Evolutionary conservation across 2,888 invertebrate species (phyloP).

Genomic region (Glaucopsyche alexis): DNA sequence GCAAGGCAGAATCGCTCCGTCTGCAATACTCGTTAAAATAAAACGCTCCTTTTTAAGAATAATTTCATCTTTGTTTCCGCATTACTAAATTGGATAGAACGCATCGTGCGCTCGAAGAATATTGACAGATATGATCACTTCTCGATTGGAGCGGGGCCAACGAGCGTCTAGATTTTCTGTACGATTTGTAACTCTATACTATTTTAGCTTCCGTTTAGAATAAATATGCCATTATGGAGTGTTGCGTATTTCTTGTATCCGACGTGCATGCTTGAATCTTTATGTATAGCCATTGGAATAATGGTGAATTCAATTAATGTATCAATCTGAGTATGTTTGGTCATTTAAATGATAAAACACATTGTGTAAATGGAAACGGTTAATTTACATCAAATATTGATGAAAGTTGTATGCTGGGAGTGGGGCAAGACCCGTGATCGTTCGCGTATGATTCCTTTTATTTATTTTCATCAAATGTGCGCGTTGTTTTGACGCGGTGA

Average conservation of each 20-base stretch:
- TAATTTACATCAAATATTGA: slow-evolving; percentile 51
- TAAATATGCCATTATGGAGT: slow-evolving; percentile 70
- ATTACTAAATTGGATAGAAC: slow-evolving; percentile 56
- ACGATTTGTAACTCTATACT: slow-evolving; percentile 73
- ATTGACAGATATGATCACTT: slow-evolving; percentile 80
- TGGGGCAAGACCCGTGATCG: slow-evolving; percentile 34
- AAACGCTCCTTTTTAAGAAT: slow-evolving; percentile 41
- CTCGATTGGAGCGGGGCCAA: slow-evolving; percentile 75
- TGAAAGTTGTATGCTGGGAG: slow-evolving; percentile 37
- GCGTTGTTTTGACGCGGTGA: slow-evolving; percentile 67
- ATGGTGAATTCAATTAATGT: slow-evolving; percentile 22
- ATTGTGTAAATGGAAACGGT: slow-evolving; percentile 37
- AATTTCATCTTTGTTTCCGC: slow-evolving; percentile 47
- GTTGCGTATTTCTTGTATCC: slow-evolving; percentile 64
- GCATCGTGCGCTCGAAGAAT: slow-evolving; percentile 70
- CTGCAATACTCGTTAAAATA: slow-evolving; percentile 16
- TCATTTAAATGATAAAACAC: slow-evolving; percentile 33
- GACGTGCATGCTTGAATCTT: slow-evolving; percentile 67
- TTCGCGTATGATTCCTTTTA: slow-evolving; percentile 63
- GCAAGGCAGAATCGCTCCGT: not conserved
- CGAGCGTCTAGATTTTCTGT: slow-evolving; percentile 71
- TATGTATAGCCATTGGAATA: slow-evolving; percentile 51
- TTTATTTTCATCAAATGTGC: slow-evolving; percentile 75
- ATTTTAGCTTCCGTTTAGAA: slow-evolving; percentile 72
- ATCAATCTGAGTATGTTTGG: slow-evolving; percentile 11